Conservation (phyloP, 2,113 vertebrate genomes). For the Chionis minor region DNA sequence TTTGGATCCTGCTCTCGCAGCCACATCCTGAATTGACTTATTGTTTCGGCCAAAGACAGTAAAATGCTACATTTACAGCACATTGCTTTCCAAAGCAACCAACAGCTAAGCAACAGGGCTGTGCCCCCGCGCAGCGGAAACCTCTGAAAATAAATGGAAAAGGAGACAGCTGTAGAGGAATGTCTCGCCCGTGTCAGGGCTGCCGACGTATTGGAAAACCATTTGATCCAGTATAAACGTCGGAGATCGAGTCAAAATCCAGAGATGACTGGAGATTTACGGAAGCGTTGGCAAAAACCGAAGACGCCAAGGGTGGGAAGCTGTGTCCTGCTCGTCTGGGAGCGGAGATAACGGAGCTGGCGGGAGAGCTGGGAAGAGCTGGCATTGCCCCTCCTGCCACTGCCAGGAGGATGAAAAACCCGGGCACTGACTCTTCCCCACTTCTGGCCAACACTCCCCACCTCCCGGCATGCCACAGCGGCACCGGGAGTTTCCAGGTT, state of each 20-base stretch:
- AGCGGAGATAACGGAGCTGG: not conserved
- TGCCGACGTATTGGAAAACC: fast-evolving
- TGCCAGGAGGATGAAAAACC: not conserved
- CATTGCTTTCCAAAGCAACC: constrained; percentile 25
- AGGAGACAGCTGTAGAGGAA: not conserved
- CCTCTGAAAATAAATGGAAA: not conserved
- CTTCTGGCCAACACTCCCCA: not conserved
- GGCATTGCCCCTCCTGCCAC: not conserved
- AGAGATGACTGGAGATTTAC: not conserved
- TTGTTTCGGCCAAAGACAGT: not conserved
- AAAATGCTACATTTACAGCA: not conserved
- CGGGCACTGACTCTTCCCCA: not conserved
- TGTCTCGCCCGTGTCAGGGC: not conserved
- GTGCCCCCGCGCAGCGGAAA: not conserved
- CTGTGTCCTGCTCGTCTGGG: not conserved
- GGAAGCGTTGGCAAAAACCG: not conserved
- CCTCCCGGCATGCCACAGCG: not conserved
- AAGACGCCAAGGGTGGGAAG: not conserved
- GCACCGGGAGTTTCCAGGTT: not conserved
- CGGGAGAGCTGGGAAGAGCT: not conserved
- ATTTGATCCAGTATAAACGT: fast-evolving
- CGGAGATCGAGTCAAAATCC: fast-evolving
- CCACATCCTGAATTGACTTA: not conserved
- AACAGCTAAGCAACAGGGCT: constrained; percentile 16
- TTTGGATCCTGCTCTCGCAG: not conserved